Base-by-base conservation (phyloP, 2,888 invertebrate species). In the Sinelater perroti region DNA sequence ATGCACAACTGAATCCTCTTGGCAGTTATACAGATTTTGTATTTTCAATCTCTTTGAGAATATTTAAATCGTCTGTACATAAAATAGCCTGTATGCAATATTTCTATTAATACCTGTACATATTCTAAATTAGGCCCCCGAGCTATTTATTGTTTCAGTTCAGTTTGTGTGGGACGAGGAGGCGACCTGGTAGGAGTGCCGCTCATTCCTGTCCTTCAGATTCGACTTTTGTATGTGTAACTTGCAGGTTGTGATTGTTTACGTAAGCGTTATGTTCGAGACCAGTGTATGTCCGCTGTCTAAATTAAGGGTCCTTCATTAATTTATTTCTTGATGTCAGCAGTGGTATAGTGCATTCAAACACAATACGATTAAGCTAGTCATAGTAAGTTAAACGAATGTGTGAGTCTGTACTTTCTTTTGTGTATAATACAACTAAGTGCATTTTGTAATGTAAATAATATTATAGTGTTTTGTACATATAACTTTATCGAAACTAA, bases 371-470 rank as follows among this genome's bases (percentile, higher is more conserved):
- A 65, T 70, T 71, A 71, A 68, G 73, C 78, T 78, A 78, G 78
- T 78, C 78, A 78, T 75, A 70, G 70, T 74, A 73, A 75, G 71
- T 75, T 75, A 72, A 56, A 55, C 60, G 66, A 61, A 73, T 71
- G 70, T 72, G 72, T 68, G 71, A 70, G 66, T 64, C 68, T 65
- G 64, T 69, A 63, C 63, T 65, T 64, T 61, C 68, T 65, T 67
- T 71, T 73, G 70, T 72, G 70, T 70, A 73, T 68, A 69, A 65
- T 56, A 60, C 54, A 63, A 64, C 65, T 70, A 74, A 72, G 71
- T 71, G 72, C 71, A 74, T 76, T 76, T 76, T 75, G 75, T 75
- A 73, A 73, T 76, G 75, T 76, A 75, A 70, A 77, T 75, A 76
- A 64, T 68, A 62, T 69, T 62, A 72, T 72, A 76, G 73, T 73